Evolutionary conservation across 2,888 invertebrate genomes (phyloP).

Genomic region (Synergus gifuensis): DNA sequence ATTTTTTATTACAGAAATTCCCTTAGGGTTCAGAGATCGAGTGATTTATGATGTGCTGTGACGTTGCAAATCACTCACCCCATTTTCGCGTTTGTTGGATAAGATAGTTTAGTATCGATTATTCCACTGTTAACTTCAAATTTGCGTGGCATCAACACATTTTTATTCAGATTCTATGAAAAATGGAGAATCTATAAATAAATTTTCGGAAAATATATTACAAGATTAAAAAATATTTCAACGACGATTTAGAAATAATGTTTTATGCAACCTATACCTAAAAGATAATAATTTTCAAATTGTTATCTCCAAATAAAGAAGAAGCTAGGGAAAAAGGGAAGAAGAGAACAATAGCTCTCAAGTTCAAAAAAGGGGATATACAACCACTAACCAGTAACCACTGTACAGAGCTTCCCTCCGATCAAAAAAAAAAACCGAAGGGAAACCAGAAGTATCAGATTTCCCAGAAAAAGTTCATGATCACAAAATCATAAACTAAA

Average conservation of each 20-base stretch:
- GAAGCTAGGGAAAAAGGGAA: neutral
- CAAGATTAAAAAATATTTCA: neutral
- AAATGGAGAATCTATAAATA: too few species aligned
- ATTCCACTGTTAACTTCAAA: neutral
- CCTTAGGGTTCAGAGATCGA: neutral
- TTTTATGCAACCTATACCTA: neutral
- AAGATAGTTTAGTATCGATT: conserved; percentile 26
- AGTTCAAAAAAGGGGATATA: conserved; percentile 27
- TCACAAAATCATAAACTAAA: neutral
- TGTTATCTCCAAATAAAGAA: neutral
- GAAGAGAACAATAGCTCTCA: conserved; percentile 6
- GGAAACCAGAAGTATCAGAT: neutral
- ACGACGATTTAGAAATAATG: neutral
- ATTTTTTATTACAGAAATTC: neutral
- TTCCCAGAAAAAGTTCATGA: neutral
- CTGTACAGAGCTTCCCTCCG: neutral
- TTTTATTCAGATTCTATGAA: too few species aligned
- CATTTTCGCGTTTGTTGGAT: neutral
- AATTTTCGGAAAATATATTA: neutral
- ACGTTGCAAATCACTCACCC: conserved; percentile 6
- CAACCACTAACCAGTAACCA: neutral
- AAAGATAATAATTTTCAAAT: neutral
- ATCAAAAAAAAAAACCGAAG: conserved; percentile 2
- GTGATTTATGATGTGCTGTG: conserved; percentile 20
- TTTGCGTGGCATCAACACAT: neutral